phyloP scores from a whole-genome alignment of 1,140 invertebrate species.

The Dendrolimus punctatus region DNA sequence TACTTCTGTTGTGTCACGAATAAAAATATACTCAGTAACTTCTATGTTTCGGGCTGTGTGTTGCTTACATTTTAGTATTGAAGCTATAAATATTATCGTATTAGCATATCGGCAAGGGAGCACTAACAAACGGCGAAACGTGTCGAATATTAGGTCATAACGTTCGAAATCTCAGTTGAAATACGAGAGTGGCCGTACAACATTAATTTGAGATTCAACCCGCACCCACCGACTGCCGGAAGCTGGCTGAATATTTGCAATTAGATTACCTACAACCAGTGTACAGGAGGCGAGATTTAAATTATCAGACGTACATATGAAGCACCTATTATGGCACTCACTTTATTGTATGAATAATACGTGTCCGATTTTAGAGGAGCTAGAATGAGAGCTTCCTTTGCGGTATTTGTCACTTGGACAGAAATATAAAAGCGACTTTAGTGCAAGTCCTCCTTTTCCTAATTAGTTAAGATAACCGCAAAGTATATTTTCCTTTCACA shows the following conservation, averaged over 20 bases:
- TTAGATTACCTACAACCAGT: constrained; percentile 22
- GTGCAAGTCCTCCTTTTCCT: too few species aligned
- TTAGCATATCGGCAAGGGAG: background rate
- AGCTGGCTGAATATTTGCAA: constrained; percentile 25
- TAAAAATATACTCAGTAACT: too few species aligned
- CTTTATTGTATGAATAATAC: background rate
- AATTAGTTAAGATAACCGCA: too few species aligned
- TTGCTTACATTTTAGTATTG: constrained; percentile 11
- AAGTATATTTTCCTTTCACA: too few species aligned
- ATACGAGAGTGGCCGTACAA: constrained; percentile 2
- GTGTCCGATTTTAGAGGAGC: background rate
- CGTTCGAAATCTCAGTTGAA: constrained; percentile 2
- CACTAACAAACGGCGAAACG: constrained; percentile 2
- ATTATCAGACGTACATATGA: constrained; percentile 10
- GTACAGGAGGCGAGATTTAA: constrained; percentile 16
- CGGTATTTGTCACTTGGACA: too few species aligned
- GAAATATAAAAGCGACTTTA: too few species aligned
- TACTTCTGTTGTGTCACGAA: too few species aligned
- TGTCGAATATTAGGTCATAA: constrained; percentile 5
- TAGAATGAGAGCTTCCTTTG: too few species aligned
- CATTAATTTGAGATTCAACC: constrained; percentile 18
- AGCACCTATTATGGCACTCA: background rate
- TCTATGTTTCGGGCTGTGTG: too few species aligned
- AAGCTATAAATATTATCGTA: constrained; percentile 13
- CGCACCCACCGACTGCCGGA: constrained; percentile 8